Evolutionary conservation across 2,888 invertebrate genomes (phyloP).

Genomic region (Leptopterna dolabrata): DNA sequence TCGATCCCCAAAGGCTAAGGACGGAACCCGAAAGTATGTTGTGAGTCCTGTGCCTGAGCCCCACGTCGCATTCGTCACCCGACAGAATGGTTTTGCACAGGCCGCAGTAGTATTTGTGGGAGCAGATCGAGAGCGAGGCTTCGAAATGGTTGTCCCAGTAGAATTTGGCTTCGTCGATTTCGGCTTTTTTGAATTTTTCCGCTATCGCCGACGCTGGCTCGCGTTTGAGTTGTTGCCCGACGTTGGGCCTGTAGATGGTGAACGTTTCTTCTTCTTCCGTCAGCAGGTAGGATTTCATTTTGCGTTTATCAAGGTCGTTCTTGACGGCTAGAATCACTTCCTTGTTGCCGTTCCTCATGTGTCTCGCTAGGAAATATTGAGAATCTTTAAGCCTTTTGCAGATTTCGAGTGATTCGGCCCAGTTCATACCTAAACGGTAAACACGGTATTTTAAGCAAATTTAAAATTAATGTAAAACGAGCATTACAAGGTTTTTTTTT

Average conservation of each 20-base stretch:
- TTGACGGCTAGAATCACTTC: constrained; percentile 68
- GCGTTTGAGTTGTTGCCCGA: constrained; percentile 80
- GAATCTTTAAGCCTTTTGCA: constrained; percentile 68
- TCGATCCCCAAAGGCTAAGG: constrained; percentile 53
- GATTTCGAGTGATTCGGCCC: constrained; percentile 70
- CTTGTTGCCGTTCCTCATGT: constrained; percentile 68
- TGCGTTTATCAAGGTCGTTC: neutral
- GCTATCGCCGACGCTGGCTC: constrained; percentile 90
- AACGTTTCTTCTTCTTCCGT: constrained; percentile 72
- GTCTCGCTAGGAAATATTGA: constrained; percentile 79
- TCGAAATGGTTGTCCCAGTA: constrained; percentile 53
- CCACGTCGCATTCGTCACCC: constrained; percentile 52
- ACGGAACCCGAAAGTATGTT: constrained; percentile 57
- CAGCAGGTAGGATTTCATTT: neutral
- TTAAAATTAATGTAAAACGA: too few relatives aligned
- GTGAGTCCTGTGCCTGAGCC: constrained; percentile 51
- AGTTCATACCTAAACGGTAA: constrained; percentile 62
- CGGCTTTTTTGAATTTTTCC: constrained; percentile 89
- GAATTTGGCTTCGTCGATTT: constrained; percentile 64
- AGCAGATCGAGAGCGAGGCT: constrained; percentile 52
- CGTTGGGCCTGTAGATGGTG: constrained; percentile 81
- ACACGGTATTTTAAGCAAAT: too few relatives aligned
- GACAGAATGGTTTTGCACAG: constrained; percentile 44
- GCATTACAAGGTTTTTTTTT: too few relatives aligned
- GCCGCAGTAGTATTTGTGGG: constrained; percentile 56